phyloP scores from a whole-genome alignment of 2,797 vertebrate genomes.

The Myotis findleyi region DNA sequence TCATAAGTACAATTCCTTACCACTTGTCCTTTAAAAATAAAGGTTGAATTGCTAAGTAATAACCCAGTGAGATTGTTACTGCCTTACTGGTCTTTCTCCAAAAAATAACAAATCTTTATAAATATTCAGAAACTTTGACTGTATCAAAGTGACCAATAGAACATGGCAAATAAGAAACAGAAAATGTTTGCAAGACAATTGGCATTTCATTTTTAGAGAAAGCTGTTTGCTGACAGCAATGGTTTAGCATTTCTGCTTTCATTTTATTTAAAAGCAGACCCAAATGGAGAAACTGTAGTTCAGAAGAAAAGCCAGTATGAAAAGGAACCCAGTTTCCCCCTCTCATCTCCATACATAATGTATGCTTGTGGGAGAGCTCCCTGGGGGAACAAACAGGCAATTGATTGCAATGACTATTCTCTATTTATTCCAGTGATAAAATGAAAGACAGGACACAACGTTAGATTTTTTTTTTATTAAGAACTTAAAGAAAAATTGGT shows the following conservation, averaged over 20 bases:
- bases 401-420: constrained; percentile 75
- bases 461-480: constrained; percentile 48
- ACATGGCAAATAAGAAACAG: constrained; percentile 64
- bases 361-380: constrained; percentile 66
- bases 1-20: background rate
- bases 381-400: constrained; percentile 72
- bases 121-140: constrained; percentile 74
- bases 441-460: constrained; percentile 68
- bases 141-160: constrained; percentile 63
- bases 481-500: constrained; percentile 61
- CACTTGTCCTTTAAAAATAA: constrained; percentile 28
- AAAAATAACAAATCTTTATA: constrained; percentile 59
- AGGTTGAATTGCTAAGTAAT: constrained; percentile 29
- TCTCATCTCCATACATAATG: constrained; percentile 74
- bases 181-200: constrained; percentile 75
- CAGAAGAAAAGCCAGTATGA: constrained; percentile 69
- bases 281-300: constrained; percentile 69
- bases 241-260: constrained; percentile 74
- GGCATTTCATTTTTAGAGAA: constrained; percentile 75
- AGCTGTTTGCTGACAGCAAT: constrained; percentile 72
- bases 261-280: constrained; percentile 75
- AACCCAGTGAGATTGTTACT: background rate
- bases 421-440: constrained; percentile 79
- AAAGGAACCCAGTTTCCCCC: constrained; percentile 56
- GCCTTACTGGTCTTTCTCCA: constrained; percentile 56